These are phyloP conservation scores for Platysteira castanea DNA, from an alignment of 2,113 vertebrate genomes.

Conservation along the genomic window DNA sequence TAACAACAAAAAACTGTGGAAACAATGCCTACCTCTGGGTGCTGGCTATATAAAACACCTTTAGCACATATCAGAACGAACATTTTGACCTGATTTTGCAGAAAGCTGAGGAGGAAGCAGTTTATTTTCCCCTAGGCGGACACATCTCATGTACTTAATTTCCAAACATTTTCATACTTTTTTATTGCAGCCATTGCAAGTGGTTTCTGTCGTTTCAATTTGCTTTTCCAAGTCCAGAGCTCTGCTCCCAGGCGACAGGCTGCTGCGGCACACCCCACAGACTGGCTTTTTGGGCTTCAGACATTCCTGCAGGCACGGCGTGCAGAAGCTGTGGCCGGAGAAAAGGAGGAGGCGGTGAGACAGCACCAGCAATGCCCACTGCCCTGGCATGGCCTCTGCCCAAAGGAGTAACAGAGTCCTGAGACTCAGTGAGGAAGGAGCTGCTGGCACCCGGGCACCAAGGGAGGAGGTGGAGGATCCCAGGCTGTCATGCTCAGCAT, in stretches of 20 bases:
- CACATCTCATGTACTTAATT: background rate
- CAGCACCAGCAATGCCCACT: background rate
- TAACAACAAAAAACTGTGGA: background rate
- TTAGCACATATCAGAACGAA: background rate
- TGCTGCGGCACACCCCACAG: slow-evolving; percentile 90
- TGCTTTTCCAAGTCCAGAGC: slow-evolving; percentile 82
- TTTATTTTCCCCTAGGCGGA: background rate
- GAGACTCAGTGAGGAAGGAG: rapidly evolving
- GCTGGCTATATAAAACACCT: background rate
- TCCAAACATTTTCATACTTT: slow-evolving; percentile 73
- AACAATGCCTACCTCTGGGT: background rate
- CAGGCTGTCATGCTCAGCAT: rapidly evolving
- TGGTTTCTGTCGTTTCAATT: slow-evolving; percentile 82
- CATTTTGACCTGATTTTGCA: background rate
- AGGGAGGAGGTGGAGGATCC: background rate
- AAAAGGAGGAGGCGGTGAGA: background rate
- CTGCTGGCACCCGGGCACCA: rapidly evolving
- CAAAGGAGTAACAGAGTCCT: rapidly evolving
- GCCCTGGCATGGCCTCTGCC: background rate
- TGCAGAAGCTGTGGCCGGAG: slow-evolving; percentile 83
- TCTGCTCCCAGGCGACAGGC: slow-evolving; percentile 76
- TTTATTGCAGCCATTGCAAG: slow-evolving; percentile 89
- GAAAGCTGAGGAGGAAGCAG: background rate
- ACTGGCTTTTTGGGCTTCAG: slow-evolving; percentile 91
- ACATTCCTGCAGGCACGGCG: slow-evolving; percentile 90